A percentile compares a stretch with the other conserved stretches of the same genome.
These are phyloP conservation scores for Phrynocephalus vlangalii DNA, from an alignment of 2,797 vertebrate species.

Conservation along the genomic window DNA sequence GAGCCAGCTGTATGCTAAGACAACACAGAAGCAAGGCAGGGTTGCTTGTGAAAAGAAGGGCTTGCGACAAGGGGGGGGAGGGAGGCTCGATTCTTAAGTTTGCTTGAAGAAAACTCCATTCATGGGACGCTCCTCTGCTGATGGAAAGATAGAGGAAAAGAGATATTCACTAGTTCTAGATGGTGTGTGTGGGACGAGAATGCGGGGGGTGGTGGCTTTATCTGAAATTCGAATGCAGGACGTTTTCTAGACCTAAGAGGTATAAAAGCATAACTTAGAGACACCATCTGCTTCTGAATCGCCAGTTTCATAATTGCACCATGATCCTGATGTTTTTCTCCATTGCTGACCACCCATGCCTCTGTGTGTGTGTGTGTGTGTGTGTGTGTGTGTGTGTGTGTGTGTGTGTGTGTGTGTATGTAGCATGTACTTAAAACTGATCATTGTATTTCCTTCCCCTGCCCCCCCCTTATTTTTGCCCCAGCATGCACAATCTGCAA, in stretches of 20 bases:
- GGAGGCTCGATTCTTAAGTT: neutral
- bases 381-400: neutral
- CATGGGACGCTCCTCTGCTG: neutral
- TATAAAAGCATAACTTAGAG: neutral
- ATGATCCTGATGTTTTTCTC: neutral
- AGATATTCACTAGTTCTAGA: neutral
- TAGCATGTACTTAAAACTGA: slow-evolving; percentile 47
- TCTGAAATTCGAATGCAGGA: too few relatives aligned
- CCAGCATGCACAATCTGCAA: slow-evolving; percentile 90
- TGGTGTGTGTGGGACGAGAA: too few relatives aligned
- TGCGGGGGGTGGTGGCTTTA: too few relatives aligned
- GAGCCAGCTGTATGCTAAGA: too few relatives aligned
- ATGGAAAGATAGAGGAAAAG: neutral
- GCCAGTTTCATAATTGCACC: neutral
- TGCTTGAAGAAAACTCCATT: neutral
- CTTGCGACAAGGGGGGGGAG: too few relatives aligned
- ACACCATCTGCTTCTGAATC: neutral
- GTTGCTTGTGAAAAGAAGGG: too few relatives aligned
- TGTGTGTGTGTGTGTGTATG: neutral
- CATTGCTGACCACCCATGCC: neutral
- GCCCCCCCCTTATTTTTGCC: slow-evolving; percentile 28
- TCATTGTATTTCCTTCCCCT: slow-evolving; percentile 27
- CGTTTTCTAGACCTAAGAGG: too few relatives aligned
- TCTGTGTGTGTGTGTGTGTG: neutral
- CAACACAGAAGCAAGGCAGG: too few relatives aligned